Evolutionary conservation across 1,140 invertebrate species (phyloP), one percentile per base, ranked within the genome.

Genomic region (Drosophila arawakana): DNA sequence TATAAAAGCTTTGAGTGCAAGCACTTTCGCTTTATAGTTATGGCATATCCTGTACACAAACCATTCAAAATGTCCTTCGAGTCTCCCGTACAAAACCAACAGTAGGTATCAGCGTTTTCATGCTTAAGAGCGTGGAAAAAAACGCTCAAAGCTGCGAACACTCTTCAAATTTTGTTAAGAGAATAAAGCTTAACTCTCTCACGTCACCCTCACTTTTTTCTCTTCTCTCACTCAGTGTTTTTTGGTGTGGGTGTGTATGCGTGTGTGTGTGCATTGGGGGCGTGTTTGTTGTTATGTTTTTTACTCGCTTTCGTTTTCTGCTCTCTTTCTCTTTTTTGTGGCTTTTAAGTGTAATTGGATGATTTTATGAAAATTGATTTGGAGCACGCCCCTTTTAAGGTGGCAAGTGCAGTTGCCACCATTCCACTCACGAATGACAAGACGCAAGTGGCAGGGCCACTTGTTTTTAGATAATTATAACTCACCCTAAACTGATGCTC

Each of bases 341-440:
- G 59, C 52, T 68, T 82, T 86, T 88, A 88, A 83, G 83, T 88
- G 76, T 86, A 88, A 83, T 88, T 86, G 83, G 83, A 82, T 88
- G 82, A 88, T 86, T 86, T 86, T 71, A 86, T 88, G 83, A 75
- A 86, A 86, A 86, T 86, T 86, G 82, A 88, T 86, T 86, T 72
- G 73, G 73, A 76, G 62, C 73, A 88, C 82, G 82, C 82, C 82
- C 80, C 63, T 66, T 85, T 30, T 69, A 34, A 52, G 63, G 63
- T 72, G 66, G 65, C 82, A 86, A 81, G 76, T 81, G 79, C 75
- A 82, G 79, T 70, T 74, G 80, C 66, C 68, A 49, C 59, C 47
- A 47, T 18, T 52, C 25, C 37, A 52, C 61, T 49, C 18, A 30
- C 34, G 21, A 30, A 52, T 49, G 35, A 30, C 43, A 67, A 47